Evolutionary conservation across 2,888 invertebrate genomes (phyloP), one percentile per base, ranked within the genome.

Genomic region (Brachyopa scutellaris): DNA sequence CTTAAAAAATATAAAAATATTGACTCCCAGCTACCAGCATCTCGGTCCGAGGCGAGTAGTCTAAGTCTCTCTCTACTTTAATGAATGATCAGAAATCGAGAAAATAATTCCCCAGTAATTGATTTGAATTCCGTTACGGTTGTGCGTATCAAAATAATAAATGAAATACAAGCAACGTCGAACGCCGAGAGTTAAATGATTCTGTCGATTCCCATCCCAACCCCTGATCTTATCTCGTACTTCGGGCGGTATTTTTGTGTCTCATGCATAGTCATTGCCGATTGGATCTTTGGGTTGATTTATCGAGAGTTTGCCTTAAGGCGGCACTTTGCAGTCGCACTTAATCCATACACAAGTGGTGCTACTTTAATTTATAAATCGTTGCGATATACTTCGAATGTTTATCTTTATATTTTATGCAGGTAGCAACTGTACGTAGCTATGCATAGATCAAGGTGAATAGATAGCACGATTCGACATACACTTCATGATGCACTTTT

Each of bases 1-100:
- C 59, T 15, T 38, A 1, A 38, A 7, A 31, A 19, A 19, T 0
- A 31, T 26, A 55, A 13, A 62, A 62, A 17, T 31, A 8, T 36
- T 38, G 33, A 45, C 57, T 57, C 57, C 62, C 70, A 59, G 70
- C 64, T 62, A 80, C 79, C 79, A 64, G 74, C 79, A 80, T 79
- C 36, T 55, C 15, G 26, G 73, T 69, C 47, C 55, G 40, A 17
- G 15, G 40, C 49, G 40, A 77, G 11, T 59, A 31, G 29, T 15
- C 5, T 36, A n/a, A n/a, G n/a, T 17, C n/a, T 31, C 19, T 13
- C 29, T 26, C 51, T 21, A 31, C n/a, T n/a, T n/a, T 66, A 29
- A 61, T 79, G 47, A 59, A 67, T 57, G 62, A 62, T 74, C 11
- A n/a, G n/a, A 15, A 74, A 57, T 38, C 42, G 61, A 55, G 31